A percentile compares a stretch with the other conserved stretches of the same genome.
Conservation (phyloP, 1,140 invertebrate genomes). For the Cherax destructor region DNA sequence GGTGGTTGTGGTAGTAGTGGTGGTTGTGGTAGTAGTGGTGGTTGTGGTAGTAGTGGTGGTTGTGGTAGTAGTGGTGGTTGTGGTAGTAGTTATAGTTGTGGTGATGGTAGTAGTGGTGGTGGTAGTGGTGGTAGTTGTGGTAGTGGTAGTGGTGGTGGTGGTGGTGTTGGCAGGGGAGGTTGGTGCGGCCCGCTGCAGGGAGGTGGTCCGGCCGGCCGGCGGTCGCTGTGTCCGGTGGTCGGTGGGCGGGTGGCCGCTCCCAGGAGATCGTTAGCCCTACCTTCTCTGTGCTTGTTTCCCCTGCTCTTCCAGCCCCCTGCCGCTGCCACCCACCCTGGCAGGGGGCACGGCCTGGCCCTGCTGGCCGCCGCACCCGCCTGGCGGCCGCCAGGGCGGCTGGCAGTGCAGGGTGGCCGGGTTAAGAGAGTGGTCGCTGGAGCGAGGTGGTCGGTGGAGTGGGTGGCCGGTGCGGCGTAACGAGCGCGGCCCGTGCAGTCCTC, state of each 20-base stretch:
- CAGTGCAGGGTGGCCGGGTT: conserved; percentile 18
- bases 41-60: too few species aligned
- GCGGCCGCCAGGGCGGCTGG: not conserved
- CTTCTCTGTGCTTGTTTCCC: conserved; percentile 1
- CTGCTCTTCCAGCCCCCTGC: not conserved
- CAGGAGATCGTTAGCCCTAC: conserved; percentile 27
- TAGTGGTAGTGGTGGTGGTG: not conserved
- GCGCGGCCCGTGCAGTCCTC: conserved; percentile 53
- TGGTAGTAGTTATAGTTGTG: too few species aligned
- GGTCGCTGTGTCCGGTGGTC: conserved; percentile 32
- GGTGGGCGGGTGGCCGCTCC: conserved; percentile 37
- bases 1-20: too few species aligned
- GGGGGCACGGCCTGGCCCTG: not conserved
- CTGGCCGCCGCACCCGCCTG: not conserved
- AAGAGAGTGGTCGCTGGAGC: conserved; percentile 39
- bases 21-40: too few species aligned
- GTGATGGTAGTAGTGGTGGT: too few species aligned
- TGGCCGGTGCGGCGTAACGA: conserved; percentile 53
- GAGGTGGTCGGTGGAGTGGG: conserved; percentile 32
- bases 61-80: too few species aligned
- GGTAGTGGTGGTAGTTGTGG: too few species aligned
- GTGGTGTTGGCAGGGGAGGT: conserved; percentile 19
- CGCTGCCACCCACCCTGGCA: not conserved
- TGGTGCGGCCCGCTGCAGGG: conserved; percentile 24
- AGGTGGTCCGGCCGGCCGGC: conserved; percentile 44